Conservation (phyloP, 2,888 invertebrate genomes). For the Abscondita cerata region DNA sequence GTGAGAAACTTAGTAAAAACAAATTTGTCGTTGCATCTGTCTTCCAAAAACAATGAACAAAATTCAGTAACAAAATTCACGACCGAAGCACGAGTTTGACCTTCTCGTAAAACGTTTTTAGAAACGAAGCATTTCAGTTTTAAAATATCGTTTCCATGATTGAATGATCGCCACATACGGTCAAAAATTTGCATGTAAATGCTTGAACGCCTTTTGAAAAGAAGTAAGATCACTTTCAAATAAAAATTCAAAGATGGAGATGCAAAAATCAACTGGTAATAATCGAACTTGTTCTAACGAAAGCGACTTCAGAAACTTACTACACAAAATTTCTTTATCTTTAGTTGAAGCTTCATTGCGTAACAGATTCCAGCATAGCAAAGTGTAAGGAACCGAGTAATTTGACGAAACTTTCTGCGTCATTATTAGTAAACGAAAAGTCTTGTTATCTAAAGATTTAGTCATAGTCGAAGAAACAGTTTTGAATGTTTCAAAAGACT, state of each 20-base stretch:
- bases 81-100: not conserved
- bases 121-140: not conserved
- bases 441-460: too few relatives aligned
- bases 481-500: conserved; percentile 16
- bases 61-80: conserved; percentile 8
- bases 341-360: too few relatives aligned
- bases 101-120: not conserved
- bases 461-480: not conserved
- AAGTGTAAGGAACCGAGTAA: conserved; percentile 6
- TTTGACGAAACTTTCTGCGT: not conserved
- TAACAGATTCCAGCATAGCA: conserved; percentile 4
- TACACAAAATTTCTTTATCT: too few relatives aligned
- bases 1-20: not conserved
- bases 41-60: conserved; percentile 9
- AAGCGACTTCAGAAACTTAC: not conserved
- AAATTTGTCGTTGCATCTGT: not conserved
- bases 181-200: conserved; percentile 13
- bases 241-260: not conserved
- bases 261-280: not conserved
- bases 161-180: not conserved
- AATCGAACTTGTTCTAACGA: not conserved
- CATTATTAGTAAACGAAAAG: not conserved
- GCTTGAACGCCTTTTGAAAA: not conserved
- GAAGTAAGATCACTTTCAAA: not conserved
- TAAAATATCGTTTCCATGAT: conserved; percentile 1